These are phyloP conservation scores for Aplysina aerophoba DNA, from an alignment of 37 sponge, comb jelly and placozoan genomes.

Conservation along the genomic window DNA sequence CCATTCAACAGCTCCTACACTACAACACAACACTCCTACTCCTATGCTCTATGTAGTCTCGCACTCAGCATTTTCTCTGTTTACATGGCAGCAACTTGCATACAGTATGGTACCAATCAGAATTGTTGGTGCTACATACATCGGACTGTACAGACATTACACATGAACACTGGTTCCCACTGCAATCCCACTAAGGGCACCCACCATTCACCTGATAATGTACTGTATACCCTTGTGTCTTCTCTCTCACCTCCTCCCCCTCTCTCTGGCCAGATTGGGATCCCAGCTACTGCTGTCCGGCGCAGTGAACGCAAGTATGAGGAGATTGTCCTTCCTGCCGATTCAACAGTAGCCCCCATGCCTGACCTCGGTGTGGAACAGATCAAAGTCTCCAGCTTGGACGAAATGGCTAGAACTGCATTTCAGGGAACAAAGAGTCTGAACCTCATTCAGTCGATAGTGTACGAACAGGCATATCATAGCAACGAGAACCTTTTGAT, in stretches of 20 bases:
- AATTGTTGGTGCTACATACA: no score
- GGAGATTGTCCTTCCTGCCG: slow-evolving; percentile 77
- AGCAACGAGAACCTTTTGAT: slow-evolving; percentile 96
- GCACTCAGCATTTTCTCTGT: no score
- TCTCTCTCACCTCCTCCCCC: background rate
- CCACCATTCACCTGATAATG: no score
- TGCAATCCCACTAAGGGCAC: no score
- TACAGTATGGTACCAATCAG: no score
- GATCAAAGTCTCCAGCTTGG: slow-evolving; percentile 67
- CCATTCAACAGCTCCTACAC: no score
- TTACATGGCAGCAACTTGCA: no score
- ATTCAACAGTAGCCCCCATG: slow-evolving; percentile 52
- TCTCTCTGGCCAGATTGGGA: slow-evolving; percentile 38
- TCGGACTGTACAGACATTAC: no score
- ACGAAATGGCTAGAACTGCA: slow-evolving; percentile 62
- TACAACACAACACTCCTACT: no score
- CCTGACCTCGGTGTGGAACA: slow-evolving; percentile 63
- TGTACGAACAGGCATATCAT: slow-evolving; percentile 87
- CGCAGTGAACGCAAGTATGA: slow-evolving; percentile 59
- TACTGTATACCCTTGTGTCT: no score
- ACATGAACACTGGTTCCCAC: no score
- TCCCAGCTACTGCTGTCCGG: slow-evolving; percentile 44
- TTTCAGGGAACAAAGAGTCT: slow-evolving; percentile 82
- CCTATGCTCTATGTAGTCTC: no score
- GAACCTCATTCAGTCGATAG: slow-evolving; percentile 90